Conservation (phyloP, 2,888 invertebrate species). For the Drosophila neutralis region DNA sequence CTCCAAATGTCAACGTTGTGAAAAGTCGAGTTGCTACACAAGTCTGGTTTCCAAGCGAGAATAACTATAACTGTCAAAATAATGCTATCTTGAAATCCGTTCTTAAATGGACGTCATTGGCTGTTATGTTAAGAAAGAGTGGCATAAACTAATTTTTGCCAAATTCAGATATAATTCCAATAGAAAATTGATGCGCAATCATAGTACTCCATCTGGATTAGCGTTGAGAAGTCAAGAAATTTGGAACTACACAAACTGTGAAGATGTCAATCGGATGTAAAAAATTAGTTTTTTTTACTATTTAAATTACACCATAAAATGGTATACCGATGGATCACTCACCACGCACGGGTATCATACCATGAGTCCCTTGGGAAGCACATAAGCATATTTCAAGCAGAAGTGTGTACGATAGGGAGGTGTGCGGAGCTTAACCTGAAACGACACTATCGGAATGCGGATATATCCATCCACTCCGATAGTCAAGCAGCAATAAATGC, state of each 20-base stretch:
- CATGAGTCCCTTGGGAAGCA: no score
- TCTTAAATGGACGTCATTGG: background rate
- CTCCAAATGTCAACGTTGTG: slow-evolving; percentile 15
- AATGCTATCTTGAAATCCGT: background rate
- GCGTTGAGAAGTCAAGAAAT: background rate
- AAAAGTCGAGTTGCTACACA: background rate
- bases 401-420: no score
- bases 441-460: no score
- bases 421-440: no score
- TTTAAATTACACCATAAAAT: background rate
- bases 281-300: background rate
- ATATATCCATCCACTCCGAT: no score
- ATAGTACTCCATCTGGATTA: background rate
- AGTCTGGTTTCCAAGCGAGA: background rate
- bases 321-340: no score
- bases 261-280: background rate
- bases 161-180: background rate
- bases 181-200: background rate
- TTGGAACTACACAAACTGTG: background rate
- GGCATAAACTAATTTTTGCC: no score
- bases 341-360: no score
- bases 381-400: no score
- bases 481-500: no score
- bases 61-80: background rate
- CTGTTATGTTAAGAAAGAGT: background rate